These are phyloP conservation scores for Epiblema foenella DNA, from an alignment of 2,888 invertebrate genomes.

Conservation along the genomic window DNA sequence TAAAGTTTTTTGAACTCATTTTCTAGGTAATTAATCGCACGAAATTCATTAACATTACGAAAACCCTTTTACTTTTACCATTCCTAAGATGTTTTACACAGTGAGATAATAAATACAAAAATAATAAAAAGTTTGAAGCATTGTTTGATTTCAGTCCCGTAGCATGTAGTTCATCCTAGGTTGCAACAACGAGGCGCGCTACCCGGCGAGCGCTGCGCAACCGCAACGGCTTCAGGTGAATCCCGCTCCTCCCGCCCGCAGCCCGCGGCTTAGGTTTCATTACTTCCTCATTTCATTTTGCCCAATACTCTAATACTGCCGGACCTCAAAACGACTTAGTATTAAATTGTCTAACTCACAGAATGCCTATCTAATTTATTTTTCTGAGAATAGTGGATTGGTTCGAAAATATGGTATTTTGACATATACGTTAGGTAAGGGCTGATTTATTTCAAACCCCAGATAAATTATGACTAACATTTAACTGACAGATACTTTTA, in stretches of 20 bases:
- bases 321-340: too few species aligned
- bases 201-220: slow-evolving; percentile 18
- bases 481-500: too few species aligned
- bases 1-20: not conserved
- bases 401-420: too few species aligned
- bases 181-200: slow-evolving; percentile 29
- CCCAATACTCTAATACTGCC: too few species aligned
- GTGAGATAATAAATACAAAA: slow-evolving; percentile 60
- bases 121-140: slow-evolving; percentile 54
- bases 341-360: too few species aligned
- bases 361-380: too few species aligned
- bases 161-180: slow-evolving; percentile 45
- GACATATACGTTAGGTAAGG: too few species aligned
- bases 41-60: slow-evolving; percentile 4
- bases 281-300: too few species aligned
- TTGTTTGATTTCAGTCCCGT: slow-evolving; percentile 67
- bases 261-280: not conserved
- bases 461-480: too few species aligned
- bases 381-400: too few species aligned
- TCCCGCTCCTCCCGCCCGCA: slow-evolving; percentile 46
- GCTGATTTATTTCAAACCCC: too few species aligned
- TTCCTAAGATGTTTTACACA: slow-evolving; percentile 35
- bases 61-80: slow-evolving; percentile 1
- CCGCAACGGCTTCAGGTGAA: slow-evolving; percentile 48
- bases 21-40: slow-evolving; percentile 9